Conservation (phyloP, 2,113 vertebrate species). For the Callipepla californica region DNA sequence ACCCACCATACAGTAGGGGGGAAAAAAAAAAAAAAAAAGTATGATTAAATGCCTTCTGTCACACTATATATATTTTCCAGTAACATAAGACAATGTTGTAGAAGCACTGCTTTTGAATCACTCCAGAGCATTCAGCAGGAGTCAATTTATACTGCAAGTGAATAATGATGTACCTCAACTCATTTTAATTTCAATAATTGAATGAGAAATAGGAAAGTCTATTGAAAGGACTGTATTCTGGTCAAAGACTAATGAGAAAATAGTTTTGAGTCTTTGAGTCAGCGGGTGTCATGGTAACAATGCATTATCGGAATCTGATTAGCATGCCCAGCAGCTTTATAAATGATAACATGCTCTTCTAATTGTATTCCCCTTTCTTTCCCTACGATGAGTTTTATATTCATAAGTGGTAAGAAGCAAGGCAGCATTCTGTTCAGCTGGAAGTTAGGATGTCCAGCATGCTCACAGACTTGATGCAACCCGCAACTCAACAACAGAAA, state of each 20-base stretch:
- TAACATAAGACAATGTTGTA: constrained; percentile 40
- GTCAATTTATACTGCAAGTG: constrained; percentile 68
- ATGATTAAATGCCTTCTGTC: constrained; percentile 31
- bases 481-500: background rate
- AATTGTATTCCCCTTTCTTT: constrained; percentile 67
- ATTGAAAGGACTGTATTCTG: constrained; percentile 76
- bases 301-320: constrained; percentile 80
- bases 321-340: constrained; percentile 70
- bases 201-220: constrained; percentile 72
- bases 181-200: constrained; percentile 80
- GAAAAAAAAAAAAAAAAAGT: background rate
- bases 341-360: constrained; percentile 62
- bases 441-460: background rate
- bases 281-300: constrained; percentile 79
- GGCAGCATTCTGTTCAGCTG: constrained; percentile 27
- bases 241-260: constrained; percentile 83
- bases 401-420: constrained; percentile 33
- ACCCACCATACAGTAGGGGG: background rate
- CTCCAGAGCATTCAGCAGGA: constrained; percentile 53
- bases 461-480: constrained; percentile 14
- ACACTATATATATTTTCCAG: background rate
- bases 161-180: constrained; percentile 75
- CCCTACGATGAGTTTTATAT: constrained; percentile 48
- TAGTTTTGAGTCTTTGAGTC: constrained; percentile 68
- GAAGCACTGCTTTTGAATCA: constrained; percentile 43